phyloP scores from a whole-genome alignment of 2,797 vertebrate species.

The Scarus forsteni region DNA sequence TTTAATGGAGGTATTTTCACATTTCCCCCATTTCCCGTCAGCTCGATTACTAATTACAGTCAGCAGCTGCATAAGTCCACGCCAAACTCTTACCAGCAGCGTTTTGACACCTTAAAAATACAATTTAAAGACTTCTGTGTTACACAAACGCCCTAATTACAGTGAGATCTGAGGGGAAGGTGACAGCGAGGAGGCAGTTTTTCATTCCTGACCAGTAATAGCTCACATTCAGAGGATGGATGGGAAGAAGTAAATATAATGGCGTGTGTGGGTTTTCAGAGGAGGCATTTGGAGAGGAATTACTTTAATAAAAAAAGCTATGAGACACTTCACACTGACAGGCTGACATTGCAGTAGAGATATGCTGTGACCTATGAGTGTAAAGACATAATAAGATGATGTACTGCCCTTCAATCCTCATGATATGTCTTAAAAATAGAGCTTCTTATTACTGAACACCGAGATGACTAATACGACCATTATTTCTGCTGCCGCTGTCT shows the following conservation, averaged over 20 bases:
- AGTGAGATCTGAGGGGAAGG: conserved; percentile 12
- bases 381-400: conserved; percentile 32
- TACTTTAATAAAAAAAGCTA: conserved; percentile 4
- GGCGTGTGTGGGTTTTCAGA: conserved; percentile 8
- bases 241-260: not conserved
- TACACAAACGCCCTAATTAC: conserved; percentile 44
- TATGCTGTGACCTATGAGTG: conserved; percentile 3
- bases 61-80: not conserved
- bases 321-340: conserved; percentile 15
- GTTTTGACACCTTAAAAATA: conserved; percentile 7
- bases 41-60: conserved; percentile 6
- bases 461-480: conserved; percentile 32
- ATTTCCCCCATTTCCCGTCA: conserved; percentile 8
- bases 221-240: conserved; percentile 24
- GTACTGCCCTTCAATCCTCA: conserved; percentile 16
- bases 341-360: conserved; percentile 21
- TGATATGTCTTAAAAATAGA: conserved; percentile 38
- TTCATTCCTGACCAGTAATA: conserved; percentile 31
- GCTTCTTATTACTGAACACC: conserved; percentile 12
- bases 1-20: not conserved
- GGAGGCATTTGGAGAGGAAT: conserved; percentile 17
- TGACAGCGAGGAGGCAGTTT: conserved; percentile 29
- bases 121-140: conserved; percentile 28
- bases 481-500: conserved; percentile 27
- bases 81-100: not conserved